phyloP scores from a whole-genome alignment of 1,140 invertebrate species.

The Nephila pilipes region DNA sequence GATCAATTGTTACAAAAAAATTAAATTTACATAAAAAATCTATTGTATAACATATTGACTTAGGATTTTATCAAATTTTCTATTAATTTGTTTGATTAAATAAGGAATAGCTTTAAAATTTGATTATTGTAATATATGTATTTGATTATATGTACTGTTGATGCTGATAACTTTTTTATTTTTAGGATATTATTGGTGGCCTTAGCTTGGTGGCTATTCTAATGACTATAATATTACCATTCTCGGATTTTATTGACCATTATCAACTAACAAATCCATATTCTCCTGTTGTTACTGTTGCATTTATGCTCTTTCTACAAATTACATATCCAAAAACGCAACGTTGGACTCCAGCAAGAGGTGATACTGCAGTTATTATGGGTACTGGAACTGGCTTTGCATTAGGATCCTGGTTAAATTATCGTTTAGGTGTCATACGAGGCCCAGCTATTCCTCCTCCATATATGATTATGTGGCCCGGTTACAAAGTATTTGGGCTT shows the following conservation, averaged over 20 bases:
- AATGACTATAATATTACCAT: constrained; percentile 87
- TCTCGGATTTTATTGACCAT: constrained; percentile 88
- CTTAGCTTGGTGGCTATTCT: constrained; percentile 86
- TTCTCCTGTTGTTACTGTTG: constrained; percentile 86
- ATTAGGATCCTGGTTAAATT: constrained; percentile 92
- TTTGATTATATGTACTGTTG: too few relatives aligned
- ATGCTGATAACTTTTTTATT: constrained; percentile 3
- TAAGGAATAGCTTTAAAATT: too few relatives aligned
- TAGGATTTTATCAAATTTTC: too few relatives aligned
- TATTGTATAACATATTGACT: too few relatives aligned
- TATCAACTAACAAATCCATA: constrained; percentile 87
- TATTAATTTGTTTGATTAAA: too few relatives aligned
- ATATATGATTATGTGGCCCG: constrained; percentile 89
- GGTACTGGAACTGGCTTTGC: constrained; percentile 90
- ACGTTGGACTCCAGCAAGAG: constrained; percentile 92
- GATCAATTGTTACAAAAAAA: too few relatives aligned
- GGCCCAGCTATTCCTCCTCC: constrained; percentile 84
- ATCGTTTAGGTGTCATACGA: constrained; percentile 87
- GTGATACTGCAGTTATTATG: constrained; percentile 92
- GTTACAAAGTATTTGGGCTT: constrained; percentile 86
- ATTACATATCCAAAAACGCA: constrained; percentile 87
- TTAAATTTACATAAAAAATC: too few relatives aligned
- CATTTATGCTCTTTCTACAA: constrained; percentile 86
- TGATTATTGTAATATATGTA: too few relatives aligned
- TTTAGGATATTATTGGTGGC: constrained; percentile 89